A percentile compares a stretch with the other conserved stretches of the same genome.
Conservation (phyloP, 2,888 invertebrate genomes). For the Chirona hameri region DNA sequence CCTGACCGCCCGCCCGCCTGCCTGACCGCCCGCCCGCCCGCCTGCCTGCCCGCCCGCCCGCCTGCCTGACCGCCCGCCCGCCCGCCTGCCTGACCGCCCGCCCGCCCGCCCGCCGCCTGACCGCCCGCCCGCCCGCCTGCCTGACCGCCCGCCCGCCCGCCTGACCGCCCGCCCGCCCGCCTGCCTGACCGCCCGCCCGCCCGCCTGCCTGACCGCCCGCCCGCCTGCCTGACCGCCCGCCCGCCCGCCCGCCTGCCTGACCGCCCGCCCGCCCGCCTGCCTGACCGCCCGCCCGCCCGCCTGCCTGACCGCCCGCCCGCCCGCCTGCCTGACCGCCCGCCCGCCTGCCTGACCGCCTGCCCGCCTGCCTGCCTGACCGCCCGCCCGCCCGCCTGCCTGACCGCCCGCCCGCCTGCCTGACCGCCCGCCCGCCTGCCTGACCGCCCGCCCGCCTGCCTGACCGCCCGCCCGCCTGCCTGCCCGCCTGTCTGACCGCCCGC, state of each 20-base stretch:
- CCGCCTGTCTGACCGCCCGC: not conserved
- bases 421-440: no score
- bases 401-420: no score
- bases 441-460: no score
- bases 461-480: not conserved
- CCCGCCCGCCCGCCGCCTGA: not conserved
- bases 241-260: not conserved
- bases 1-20: not conserved
- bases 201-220: not conserved
- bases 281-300: no score
- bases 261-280: not conserved
- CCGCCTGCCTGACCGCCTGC: not conserved
- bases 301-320: no score
- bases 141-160: not conserved
- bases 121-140: not conserved
- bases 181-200: no score
- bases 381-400: not conserved
- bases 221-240: not conserved
- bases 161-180: no score
- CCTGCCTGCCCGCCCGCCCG: no score
- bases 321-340: no score
- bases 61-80: no score
- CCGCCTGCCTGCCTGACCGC: not conserved
- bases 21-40: not conserved
- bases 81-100: no score